Percentiles rank a stretch among this genome's conserved stretches.
phyloP scores from a whole-genome alignment of 2,888 invertebrate genomes.

The Hypsopygia costalis region DNA sequence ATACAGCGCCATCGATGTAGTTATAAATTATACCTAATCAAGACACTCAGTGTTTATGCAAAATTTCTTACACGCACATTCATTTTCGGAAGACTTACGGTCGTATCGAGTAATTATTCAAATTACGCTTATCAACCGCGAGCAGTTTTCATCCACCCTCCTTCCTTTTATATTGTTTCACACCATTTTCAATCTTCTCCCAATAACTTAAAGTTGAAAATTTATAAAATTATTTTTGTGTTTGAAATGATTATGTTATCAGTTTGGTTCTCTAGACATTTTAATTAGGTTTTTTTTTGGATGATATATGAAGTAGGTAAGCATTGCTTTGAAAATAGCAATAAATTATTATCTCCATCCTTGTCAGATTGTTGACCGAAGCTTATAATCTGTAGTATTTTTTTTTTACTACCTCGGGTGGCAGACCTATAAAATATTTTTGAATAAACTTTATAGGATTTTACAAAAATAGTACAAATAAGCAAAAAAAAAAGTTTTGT shows the following conservation, averaged over 20 bases:
- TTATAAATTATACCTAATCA: slow-evolving; percentile 7
- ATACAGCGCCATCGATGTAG: no score
- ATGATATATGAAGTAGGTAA: neutral
- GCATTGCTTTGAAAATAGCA: neutral
- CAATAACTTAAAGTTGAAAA: slow-evolving; percentile 20
- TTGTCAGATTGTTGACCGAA: no score
- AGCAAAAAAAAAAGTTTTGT: no score
- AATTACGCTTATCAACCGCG: slow-evolving; percentile 65
- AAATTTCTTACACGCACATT: slow-evolving; percentile 50
- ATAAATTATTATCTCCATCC: no score
- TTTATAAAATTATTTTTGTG: slow-evolving; percentile 13
- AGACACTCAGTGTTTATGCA: slow-evolving; percentile 13
- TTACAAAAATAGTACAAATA: no score
- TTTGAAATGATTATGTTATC: neutral
- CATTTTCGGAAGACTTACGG: slow-evolving; percentile 58
- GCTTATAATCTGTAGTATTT: no score
- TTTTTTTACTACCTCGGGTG: no score
- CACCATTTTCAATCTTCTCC: slow-evolving; percentile 20
- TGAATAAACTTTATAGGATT: no score
- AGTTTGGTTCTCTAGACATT: neutral
- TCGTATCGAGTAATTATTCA: slow-evolving; percentile 67
- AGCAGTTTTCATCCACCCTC: slow-evolving; percentile 61
- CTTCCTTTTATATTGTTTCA: slow-evolving; percentile 13
- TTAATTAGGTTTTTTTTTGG: neutral
- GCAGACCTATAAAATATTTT: no score